These are phyloP conservation scores for Nannoperca obscura DNA, from an alignment of 2,797 vertebrate genomes.

Conservation along the genomic window DNA sequence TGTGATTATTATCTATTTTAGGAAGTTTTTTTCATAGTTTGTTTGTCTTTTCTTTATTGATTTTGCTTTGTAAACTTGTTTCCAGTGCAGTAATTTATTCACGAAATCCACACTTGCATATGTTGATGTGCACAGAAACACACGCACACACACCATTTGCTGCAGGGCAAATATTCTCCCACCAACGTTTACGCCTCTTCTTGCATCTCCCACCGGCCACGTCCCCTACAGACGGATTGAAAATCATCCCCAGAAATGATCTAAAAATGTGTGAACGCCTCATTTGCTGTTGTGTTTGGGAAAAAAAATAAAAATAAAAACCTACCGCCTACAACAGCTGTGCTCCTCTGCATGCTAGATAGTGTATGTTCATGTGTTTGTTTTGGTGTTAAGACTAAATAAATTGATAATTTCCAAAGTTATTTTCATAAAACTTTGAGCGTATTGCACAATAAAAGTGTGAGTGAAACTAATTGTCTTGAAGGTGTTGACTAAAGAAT, in stretches of 20 bases:
- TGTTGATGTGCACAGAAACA: background rate
- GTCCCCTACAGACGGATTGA: slow-evolving; percentile 50
- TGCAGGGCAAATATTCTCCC: slow-evolving; percentile 58
- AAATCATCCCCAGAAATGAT: slow-evolving; percentile 63
- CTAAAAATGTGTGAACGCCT: slow-evolving; percentile 75
- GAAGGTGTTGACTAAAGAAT: no score
- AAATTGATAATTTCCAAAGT: background rate
- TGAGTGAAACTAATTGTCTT: no score
- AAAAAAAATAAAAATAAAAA: slow-evolving; percentile 31
- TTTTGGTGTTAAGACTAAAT: slow-evolving; percentile 5
- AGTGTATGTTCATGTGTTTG: slow-evolving; percentile 26
- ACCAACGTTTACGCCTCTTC: slow-evolving; percentile 61
- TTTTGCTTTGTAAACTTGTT: slow-evolving; percentile 12
- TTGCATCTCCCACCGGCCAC: slow-evolving; percentile 50
- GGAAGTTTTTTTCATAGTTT: background rate
- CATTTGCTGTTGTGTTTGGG: slow-evolving; percentile 70
- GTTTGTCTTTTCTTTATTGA: background rate
- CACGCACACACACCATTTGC: slow-evolving; percentile 40
- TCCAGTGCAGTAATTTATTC: slow-evolving; percentile 21
- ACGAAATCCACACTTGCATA: slow-evolving; percentile 23
- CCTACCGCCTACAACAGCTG: slow-evolving; percentile 60
- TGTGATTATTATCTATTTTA: background rate
- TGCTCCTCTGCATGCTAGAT: slow-evolving; percentile 10
- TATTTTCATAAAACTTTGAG: background rate
- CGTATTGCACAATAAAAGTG: background rate